phyloP scores from a whole-genome alignment of 2,113 vertebrate genomes.

The Tyrannus savana region DNA sequence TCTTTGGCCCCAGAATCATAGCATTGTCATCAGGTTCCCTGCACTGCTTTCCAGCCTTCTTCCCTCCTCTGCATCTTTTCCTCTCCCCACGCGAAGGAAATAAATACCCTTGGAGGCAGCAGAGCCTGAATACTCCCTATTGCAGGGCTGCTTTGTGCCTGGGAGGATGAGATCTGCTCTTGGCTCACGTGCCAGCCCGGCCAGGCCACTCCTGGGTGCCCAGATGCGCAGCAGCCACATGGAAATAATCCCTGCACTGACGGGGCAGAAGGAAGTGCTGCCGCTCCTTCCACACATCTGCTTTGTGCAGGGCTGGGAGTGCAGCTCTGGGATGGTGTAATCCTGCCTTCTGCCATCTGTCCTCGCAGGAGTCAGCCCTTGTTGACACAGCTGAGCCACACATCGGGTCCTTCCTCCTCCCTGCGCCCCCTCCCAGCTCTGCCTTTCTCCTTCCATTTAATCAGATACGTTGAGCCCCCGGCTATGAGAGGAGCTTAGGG shows the following conservation, averaged over 20 bases:
- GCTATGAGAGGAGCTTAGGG: slow-evolving; percentile 44
- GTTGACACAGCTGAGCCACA: slow-evolving; percentile 45
- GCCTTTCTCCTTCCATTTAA: slow-evolving; percentile 52
- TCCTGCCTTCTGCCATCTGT: slow-evolving; percentile 58
- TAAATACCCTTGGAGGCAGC: not conserved
- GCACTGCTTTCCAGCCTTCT: not conserved
- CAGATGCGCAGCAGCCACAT: not conserved
- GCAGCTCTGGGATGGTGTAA: not conserved
- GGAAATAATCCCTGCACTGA: slow-evolving; percentile 13
- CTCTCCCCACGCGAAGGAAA: not conserved
- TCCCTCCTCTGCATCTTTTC: not conserved
- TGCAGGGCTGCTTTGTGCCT: not conserved
- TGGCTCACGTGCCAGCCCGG: not conserved
- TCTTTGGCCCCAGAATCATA: not conserved
- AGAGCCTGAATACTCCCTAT: not conserved
- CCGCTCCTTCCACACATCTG: slow-evolving; percentile 31
- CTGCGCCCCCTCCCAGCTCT: not conserved
- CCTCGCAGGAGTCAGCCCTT: not conserved
- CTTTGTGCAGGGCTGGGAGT: not conserved
- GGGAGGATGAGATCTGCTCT: not conserved
- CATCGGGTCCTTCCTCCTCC: not conserved
- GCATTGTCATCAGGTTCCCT: not conserved
- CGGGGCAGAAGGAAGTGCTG: not conserved
- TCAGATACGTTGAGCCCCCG: slow-evolving; percentile 20
- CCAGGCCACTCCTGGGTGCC: not conserved